Base-by-base conservation (phyloP, 2,113 vertebrate species). In the Platysternon megacephalum region DNA sequence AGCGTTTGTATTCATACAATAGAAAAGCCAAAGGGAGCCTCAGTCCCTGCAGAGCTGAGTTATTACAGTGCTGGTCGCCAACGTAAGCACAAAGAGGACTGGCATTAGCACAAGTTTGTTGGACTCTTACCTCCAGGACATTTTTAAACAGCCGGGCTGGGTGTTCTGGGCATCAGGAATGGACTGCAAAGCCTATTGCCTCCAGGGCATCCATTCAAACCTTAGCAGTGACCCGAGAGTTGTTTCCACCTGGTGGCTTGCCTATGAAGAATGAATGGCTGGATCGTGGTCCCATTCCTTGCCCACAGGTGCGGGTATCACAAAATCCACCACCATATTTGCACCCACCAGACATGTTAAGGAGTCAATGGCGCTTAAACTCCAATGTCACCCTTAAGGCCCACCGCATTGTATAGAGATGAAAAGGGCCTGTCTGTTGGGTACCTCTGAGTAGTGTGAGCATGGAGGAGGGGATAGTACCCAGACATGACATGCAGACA, bases 231-330 rank as follows among this genome's bases (percentile, higher is more conserved):
- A 78, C 24, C 52, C 2, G 42, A 78, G 26, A 78, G 26, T 46
- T 46, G 42, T 46, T 78, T 44, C 22, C 74, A 78, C 24, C 74
- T 46, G n/a, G 5, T 46, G 42, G 22, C 39, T 46, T 46, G 42
- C 16, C 22, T 78, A 26, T 78, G 74, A 28, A 28, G 74, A 78
- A 46, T 28, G 74, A 78, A 46, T 4, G 22, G 42, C 24, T 78
- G 74, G 42, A 19, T 78, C 6, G 22, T 2, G 14, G 46, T 51
- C n/a, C 35, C 32, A 21, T 29, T 4, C 11, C 48, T 29, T 17
- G 32, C 14, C 89, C 52, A 2, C 0, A 0, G 51, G 61, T 24
- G 72, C 6, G 6, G 82, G 55, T 1, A 28, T 51, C 1, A 39
- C 51, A 49, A 11, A 5, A 21, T 28, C 74, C 68, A 39, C 65